These are phyloP conservation scores for Agelas oroides DNA, from an alignment of 37 sponge, comb jelly and placozoan genomes.

Conservation along the genomic window DNA sequence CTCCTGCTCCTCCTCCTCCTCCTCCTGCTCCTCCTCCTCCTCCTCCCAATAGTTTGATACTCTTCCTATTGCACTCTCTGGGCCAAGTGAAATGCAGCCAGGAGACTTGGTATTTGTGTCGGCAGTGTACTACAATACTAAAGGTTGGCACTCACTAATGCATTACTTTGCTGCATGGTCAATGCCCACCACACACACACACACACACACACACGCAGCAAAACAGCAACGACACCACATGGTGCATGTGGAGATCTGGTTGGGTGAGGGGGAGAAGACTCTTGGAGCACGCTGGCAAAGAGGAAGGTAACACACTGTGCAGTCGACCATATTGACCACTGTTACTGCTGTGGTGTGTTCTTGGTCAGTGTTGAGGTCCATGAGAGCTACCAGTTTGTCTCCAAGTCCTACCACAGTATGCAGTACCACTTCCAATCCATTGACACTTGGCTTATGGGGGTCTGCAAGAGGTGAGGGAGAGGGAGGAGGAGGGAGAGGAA, in stretches of 20 bases:
- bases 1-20: too few species aligned
- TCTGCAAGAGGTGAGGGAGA: constrained; percentile 68
- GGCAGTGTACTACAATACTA: constrained; percentile 67
- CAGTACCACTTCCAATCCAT: constrained; percentile 86
- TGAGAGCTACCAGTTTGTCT: constrained; percentile 79
- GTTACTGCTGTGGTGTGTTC: neutral
- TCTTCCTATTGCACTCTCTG: constrained; percentile 59
- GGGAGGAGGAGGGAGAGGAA: neutral
- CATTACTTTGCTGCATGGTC: neutral
- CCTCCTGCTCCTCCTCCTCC: too few species aligned
- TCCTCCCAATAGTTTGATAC: constrained; percentile 75
- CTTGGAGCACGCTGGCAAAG: constrained; percentile 87
- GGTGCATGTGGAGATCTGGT: constrained; percentile 92
- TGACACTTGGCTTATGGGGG: constrained; percentile 84
- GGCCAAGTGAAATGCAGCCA: constrained; percentile 75
- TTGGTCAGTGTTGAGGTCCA: constrained; percentile 68
- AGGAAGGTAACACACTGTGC: constrained; percentile 5
- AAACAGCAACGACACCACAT: constrained; percentile 77
- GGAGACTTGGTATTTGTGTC: constrained; percentile 89
- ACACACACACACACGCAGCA: constrained; percentile 21
- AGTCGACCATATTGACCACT: too few species aligned
- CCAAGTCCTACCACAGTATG: constrained; percentile 84
- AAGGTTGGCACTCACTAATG: constrained; percentile 32
- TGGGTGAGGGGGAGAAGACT: constrained; percentile 84
- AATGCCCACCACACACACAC: too few species aligned